phyloP scores from a whole-genome alignment of 2,888 invertebrate species.

The Argyresthia albistria region DNA sequence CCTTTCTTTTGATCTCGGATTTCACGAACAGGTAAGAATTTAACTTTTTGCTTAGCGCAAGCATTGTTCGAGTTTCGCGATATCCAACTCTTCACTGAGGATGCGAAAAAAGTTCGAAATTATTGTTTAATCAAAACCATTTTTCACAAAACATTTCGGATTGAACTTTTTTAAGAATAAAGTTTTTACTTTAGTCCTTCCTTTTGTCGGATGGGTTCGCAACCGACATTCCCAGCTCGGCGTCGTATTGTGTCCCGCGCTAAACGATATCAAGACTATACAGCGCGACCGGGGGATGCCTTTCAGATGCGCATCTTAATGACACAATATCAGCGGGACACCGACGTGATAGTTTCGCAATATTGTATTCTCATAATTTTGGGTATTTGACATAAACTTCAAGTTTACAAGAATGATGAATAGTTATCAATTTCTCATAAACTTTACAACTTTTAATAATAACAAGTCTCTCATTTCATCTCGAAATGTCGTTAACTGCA shows the following conservation, averaged over 20 bases:
- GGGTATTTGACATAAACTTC: conserved; percentile 26
- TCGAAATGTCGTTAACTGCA: too few relatives aligned
- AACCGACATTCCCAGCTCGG: conserved; percentile 70
- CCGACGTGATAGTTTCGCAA: conserved; percentile 49
- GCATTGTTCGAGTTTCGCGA: conserved; percentile 60
- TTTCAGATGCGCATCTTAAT: conserved; percentile 52
- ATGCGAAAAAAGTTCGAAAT: conserved; percentile 42
- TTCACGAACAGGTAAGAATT: conserved; percentile 67
- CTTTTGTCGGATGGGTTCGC: conserved; percentile 53
- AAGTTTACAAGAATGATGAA: conserved; percentile 30
- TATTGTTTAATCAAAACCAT: conserved; percentile 57
- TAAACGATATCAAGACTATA: conserved; percentile 29
- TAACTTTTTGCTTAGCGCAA: conserved; percentile 46
- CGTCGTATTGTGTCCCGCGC: conserved; percentile 44
- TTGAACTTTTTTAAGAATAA: conserved; percentile 40
- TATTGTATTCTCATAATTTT: conserved; percentile 45
- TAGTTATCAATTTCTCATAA: conserved; percentile 17
- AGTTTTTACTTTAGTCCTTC: conserved; percentile 49
- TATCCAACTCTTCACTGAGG: conserved; percentile 57
- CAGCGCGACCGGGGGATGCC: conserved; percentile 35
- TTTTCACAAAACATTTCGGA: conserved; percentile 51
- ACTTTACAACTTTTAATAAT: too few relatives aligned
- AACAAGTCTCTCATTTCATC: too few relatives aligned
- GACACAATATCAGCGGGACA: conserved; percentile 64
- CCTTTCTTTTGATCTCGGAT: conserved; percentile 65